Evolutionary conservation across 1,140 invertebrate genomes (phyloP).

Genomic region (Drosophila suzukii): DNA sequence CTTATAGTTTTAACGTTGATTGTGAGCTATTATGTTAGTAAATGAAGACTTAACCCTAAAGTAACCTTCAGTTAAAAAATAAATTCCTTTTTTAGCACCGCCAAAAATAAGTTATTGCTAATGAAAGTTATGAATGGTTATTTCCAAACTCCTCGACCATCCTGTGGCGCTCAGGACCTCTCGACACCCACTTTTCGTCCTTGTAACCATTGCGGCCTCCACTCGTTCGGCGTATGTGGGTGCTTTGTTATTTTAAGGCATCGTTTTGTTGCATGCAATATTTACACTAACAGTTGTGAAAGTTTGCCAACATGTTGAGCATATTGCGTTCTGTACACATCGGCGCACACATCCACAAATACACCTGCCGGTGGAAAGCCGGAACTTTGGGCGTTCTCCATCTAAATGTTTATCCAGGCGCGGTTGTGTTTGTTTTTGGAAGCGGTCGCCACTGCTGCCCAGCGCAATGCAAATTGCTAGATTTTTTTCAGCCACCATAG

Average conservation of each 20-base stretch:
- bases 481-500: conserved; percentile 12
- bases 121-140: background rate
- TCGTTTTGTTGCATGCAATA: conserved; percentile 56
- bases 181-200: background rate
- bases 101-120: background rate
- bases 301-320: conserved; percentile 73
- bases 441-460: conserved; percentile 14
- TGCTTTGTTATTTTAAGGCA: conserved; percentile 56
- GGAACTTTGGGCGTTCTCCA: conserved; percentile 20
- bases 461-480: conserved; percentile 34
- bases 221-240: conserved; percentile 11
- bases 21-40: no score
- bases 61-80: no score
- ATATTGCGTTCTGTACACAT: conserved; percentile 62
- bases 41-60: no score
- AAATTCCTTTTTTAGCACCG: no score
- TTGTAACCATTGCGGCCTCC: conserved; percentile 1
- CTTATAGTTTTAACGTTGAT: no score
- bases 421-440: conserved; percentile 37
- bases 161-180: background rate
- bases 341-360: conserved; percentile 33
- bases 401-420: conserved; percentile 48
- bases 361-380: conserved; percentile 18
- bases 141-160: background rate
- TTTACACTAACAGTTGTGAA: conserved; percentile 63